Base-by-base conservation (phyloP, 2,113 vertebrate species). In the Datnioides undecimradiatus region DNA sequence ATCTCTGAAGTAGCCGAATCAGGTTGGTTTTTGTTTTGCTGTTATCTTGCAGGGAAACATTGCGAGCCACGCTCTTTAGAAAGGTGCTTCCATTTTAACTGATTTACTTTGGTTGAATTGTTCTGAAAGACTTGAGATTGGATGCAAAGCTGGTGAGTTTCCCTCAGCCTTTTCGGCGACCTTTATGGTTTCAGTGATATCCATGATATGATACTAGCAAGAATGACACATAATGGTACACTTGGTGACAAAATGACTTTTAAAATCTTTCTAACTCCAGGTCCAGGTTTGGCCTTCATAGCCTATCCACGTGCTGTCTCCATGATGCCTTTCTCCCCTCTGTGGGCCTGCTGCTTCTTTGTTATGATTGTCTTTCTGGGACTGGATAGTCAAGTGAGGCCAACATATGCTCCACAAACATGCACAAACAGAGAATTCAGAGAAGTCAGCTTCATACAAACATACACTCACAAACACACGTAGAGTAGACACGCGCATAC, bases 331-430 rank as follows among this genome's bases (percentile, higher is more conserved):
- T 97, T 98, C 92, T 97, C 97, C 4, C 96, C 97, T 0, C 91
- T 99, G 8, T 99, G 98, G 98, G 96, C 98, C 0, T 97, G 96
- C 87, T 99, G 93, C 93, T 99, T 99, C 94, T 99, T 99, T 92
- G 91, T 98, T 86, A 99, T 99, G 98, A 95, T 99, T 1, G 96
- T 98, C 62, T 95, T 99, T 54, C 94, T 99, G 90, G 98, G 97
- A 60, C 93, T 99, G 87, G 98, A 99, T 87, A 99, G 98, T 83
- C 97, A 99, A 95, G 98, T 98, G 95, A 82, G 83, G 46, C 34
- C 12, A 60, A 38, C 25, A 69, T 23, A 19, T 40, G 21, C 33
- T 23, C 10, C 43, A 54, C 41, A n/a, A n/a, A n/a, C n/a, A n/a
- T n/a, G n/a, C n/a, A 45, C 27, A 60, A 11, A n/a, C 21, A 49